A percentile compares a stretch with the other conserved stretches of the same genome.
Conservation (phyloP, 64 coral and sea anemone species). For the Porites lutea region DNA sequence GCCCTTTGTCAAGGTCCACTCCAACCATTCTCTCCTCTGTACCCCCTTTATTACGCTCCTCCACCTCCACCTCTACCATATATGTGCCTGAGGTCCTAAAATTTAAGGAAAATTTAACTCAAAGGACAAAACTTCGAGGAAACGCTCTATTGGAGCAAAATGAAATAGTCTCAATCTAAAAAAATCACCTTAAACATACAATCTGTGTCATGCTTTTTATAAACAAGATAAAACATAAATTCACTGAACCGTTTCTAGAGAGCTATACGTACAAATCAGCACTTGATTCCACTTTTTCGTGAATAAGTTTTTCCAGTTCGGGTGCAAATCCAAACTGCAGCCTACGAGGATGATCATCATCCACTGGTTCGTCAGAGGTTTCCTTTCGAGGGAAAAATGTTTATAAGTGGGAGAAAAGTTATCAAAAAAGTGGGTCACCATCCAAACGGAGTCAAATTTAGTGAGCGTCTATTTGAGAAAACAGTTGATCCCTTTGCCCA, state of each 20-base stretch:
- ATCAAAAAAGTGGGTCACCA: too few relatives aligned
- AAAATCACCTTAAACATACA: too few relatives aligned
- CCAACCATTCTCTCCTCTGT: conserved; percentile 93
- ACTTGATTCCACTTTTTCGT: conserved; percentile 66
- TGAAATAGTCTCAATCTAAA: too few relatives aligned
- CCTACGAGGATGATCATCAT: conserved; percentile 25
- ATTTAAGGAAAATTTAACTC: not conserved
- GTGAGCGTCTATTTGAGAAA: too few relatives aligned
- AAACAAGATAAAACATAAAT: not conserved
- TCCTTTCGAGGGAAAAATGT: conserved; percentile 30
- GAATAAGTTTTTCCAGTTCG: conserved; percentile 86
- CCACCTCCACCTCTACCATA: conserved; percentile 81
- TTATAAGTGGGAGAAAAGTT: not conserved
- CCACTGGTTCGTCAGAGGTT: conserved; percentile 31
- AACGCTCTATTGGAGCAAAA: too few relatives aligned
- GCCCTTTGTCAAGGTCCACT: conserved; percentile 81
- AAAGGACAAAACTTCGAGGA: too few relatives aligned
- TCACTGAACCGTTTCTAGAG: not conserved
- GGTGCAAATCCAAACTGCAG: conserved; percentile 86
- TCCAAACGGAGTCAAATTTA: too few relatives aligned
- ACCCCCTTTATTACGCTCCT: conserved; percentile 9
- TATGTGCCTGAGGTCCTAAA: conserved; percentile 79
- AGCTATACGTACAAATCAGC: conserved; percentile 58
- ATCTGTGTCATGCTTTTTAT: not conserved
- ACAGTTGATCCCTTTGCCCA: too few relatives aligned